Percentiles rank a stretch among this genome's conserved stretches.
These are phyloP conservation scores for Dendrophyllia cribrosa DNA, from an alignment of 64 coral and sea anemone genomes.

Conservation along the genomic window DNA sequence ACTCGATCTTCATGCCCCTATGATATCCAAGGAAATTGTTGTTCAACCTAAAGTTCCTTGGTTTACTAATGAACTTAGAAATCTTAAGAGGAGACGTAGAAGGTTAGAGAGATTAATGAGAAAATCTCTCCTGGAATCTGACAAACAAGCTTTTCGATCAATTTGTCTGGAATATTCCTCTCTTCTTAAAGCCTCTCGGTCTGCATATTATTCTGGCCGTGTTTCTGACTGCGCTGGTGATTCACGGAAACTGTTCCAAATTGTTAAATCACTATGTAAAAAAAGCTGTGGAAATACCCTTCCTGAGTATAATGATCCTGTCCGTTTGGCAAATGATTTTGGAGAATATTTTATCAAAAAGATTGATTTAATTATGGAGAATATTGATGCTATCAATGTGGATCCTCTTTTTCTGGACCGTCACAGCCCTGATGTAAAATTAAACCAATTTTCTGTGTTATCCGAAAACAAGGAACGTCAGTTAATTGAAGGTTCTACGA, in stretches of 20 bases:
- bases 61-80: neutral
- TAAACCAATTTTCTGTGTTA: too few species aligned
- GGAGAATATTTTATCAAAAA: too few species aligned
- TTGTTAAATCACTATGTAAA: neutral
- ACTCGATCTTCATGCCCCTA: too few species aligned
- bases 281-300: too few species aligned
- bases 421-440: too few species aligned
- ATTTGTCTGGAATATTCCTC: neutral
- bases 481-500: too few species aligned
- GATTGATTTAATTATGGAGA: neutral
- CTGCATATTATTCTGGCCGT: too few species aligned
- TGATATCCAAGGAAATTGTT: too few species aligned
- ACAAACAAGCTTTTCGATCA: neutral
- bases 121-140: neutral
- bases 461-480: too few species aligned
- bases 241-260: neutral
- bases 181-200: neutral
- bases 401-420: too few species aligned
- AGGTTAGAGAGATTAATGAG: conserved; percentile 2
- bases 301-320: too few species aligned
- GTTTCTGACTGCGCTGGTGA: neutral
- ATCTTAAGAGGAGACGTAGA: neutral
- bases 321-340: too few species aligned
- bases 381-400: neutral
- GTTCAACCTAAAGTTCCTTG: neutral